These are phyloP conservation scores for Peromyscus nudipes DNA, from an alignment of 2,797 vertebrate genomes.

Conservation along the genomic window DNA sequence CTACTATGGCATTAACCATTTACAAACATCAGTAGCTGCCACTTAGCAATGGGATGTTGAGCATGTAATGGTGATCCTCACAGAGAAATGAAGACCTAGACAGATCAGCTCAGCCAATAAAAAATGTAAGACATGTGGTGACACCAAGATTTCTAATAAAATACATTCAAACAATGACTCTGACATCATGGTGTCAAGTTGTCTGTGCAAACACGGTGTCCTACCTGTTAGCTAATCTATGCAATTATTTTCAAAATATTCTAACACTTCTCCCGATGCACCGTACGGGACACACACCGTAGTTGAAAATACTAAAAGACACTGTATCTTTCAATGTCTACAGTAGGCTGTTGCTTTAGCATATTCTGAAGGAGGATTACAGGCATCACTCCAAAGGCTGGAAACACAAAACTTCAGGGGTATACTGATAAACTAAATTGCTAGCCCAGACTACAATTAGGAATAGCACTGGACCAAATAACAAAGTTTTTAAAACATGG, in stretches of 20 bases:
- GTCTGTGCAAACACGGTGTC: not conserved
- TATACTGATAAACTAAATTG: constrained; percentile 19
- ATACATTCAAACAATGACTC: not conserved
- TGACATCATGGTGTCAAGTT: constrained; percentile 8
- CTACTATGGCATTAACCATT: not conserved
- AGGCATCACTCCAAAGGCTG: not conserved
- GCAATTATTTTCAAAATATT: not conserved
- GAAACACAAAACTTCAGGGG: constrained; percentile 25
- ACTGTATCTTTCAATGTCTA: not conserved
- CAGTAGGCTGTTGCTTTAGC: not conserved
- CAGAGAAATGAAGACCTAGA: not conserved
- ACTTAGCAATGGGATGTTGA: not conserved
- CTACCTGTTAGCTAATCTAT: not conserved
- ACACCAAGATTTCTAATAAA: constrained; percentile 47
- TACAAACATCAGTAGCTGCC: not conserved
- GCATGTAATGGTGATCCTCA: not conserved
- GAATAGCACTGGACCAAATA: constrained; percentile 4
- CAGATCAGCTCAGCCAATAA: not conserved
- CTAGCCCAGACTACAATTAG: constrained; percentile 32
- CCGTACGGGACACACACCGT: not conserved
- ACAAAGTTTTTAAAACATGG: constrained; percentile 10
- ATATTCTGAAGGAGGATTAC: not conserved
- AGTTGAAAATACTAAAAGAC: constrained; percentile 17
- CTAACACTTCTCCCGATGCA: not conserved
- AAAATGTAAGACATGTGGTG: not conserved